These are phyloP conservation scores for Philhelius pedissequus DNA, from an alignment of 2,888 invertebrate species.

Conservation along the genomic window DNA sequence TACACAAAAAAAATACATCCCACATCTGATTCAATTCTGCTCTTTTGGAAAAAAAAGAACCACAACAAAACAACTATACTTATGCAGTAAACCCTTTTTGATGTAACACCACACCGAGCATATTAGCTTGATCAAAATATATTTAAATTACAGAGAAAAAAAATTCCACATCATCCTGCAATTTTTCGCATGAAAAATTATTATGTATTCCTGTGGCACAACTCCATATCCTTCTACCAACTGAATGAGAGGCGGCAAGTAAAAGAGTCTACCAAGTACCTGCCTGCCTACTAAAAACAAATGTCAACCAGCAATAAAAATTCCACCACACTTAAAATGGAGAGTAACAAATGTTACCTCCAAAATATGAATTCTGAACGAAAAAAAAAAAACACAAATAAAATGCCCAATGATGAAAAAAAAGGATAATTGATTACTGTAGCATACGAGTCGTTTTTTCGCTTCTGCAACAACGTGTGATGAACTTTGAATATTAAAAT, in stretches of 20 bases:
- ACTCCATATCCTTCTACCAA: constrained; percentile 7
- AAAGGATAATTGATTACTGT: constrained; percentile 68
- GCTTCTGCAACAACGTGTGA: constrained; percentile 63
- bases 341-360: constrained; percentile 64
- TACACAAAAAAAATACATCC: neutral
- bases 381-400: constrained; percentile 1
- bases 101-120: constrained; percentile 54
- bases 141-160: constrained; percentile 37
- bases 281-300: constrained; percentile 48
- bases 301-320: constrained; percentile 67
- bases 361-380: neutral
- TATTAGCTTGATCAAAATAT: constrained; percentile 52
- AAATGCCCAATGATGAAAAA: constrained; percentile 51
- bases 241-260: neutral
- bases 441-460: constrained; percentile 64
- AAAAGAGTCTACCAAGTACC: neutral
- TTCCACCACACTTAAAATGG: constrained; percentile 54
- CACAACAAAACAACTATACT: constrained; percentile 63
- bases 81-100: constrained; percentile 56
- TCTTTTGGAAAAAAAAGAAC: neutral
- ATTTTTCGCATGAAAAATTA: constrained; percentile 68
- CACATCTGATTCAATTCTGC: neutral
- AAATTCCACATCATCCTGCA: constrained; percentile 31
- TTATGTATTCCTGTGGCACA: constrained; percentile 66
- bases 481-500: constrained; percentile 69